Evolutionary conservation across 2,888 invertebrate species (phyloP).

Genomic region (Laothoe populi): DNA sequence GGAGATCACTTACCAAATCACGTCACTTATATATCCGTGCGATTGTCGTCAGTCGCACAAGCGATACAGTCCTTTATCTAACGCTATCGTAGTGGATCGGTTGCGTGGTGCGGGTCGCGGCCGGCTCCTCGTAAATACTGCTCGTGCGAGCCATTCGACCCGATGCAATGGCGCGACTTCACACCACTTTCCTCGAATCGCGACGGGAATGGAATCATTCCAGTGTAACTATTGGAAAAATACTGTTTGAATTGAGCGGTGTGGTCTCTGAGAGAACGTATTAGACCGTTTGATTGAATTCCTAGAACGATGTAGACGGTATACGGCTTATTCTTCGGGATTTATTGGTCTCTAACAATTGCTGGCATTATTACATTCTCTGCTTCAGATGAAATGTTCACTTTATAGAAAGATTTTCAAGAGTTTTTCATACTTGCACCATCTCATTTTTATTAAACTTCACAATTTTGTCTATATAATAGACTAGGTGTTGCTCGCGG

Average conservation of each 20-base stretch:
- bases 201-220: background rate
- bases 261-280: too few species aligned
- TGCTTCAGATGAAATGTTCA: too few species aligned
- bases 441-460: too few species aligned
- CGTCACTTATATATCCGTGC: background rate
- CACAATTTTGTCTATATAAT: too few species aligned
- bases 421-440: too few species aligned
- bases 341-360: background rate
- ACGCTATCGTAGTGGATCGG: conserved; percentile 20
- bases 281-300: too few species aligned
- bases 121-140: conserved; percentile 27
- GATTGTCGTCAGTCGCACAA: background rate
- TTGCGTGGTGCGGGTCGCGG: conserved; percentile 19
- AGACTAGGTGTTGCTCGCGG: too few species aligned
- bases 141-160: conserved; percentile 25
- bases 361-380: too few species aligned
- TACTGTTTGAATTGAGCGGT: background rate
- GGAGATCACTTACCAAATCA: too few species aligned
- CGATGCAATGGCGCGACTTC: background rate
- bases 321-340: too few species aligned
- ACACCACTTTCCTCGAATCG: conserved; percentile 2
- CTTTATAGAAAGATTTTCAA: too few species aligned
- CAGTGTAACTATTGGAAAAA: background rate
- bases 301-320: background rate
- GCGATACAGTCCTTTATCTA: background rate